Base-by-base conservation (phyloP, 1,140 invertebrate genomes). In the Diploscapter pachys region DNA sequence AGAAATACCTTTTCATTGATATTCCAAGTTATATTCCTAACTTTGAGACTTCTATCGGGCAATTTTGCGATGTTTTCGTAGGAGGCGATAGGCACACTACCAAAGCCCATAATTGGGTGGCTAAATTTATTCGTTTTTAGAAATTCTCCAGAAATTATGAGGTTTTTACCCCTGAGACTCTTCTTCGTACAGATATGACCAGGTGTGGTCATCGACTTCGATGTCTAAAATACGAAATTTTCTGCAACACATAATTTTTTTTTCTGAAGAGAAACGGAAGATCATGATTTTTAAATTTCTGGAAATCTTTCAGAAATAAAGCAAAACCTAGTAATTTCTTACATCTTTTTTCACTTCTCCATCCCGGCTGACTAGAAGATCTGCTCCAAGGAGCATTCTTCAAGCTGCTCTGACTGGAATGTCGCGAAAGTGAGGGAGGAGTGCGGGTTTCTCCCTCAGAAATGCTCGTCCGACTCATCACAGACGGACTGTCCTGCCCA, bases 21-120 rank as follows among this genome's bases (percentile, higher is more conserved):
- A 52, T 76, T 76, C 75, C 75, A 76, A 5, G 75, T 76, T 31
- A 76, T 53, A 8, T 49, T 31, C 53, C 68, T 59, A 6, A 76
- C 31, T 11, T 61, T 73, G 8, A 76, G 13, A 48, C 56, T 76
- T 63, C 64, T n/a, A 48, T 76, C 70, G 13, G 71, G 54, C 53
- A 51, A 63, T 57, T 53, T 76, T 5, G 59, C 75, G 13, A 76
- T 57, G 6, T n/a, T 53, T 3, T 67, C 57, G 63, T 76, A 76
- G 5, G 62, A 75, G 6, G 63, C 53, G 55, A 76, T 76, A 0
- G 69, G 63, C 8, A 66, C 70, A 59, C 72, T 76, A 13, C 75
- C 75, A 54, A 73, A 76, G 61, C 75, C 75, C 31, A 65, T 71
- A 4, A 76, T 65, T 13, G 63, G 50, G 4, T 62, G 53, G 9